Conservation (phyloP, 2,797 vertebrate species). For the Sebastolobus altivelis region DNA sequence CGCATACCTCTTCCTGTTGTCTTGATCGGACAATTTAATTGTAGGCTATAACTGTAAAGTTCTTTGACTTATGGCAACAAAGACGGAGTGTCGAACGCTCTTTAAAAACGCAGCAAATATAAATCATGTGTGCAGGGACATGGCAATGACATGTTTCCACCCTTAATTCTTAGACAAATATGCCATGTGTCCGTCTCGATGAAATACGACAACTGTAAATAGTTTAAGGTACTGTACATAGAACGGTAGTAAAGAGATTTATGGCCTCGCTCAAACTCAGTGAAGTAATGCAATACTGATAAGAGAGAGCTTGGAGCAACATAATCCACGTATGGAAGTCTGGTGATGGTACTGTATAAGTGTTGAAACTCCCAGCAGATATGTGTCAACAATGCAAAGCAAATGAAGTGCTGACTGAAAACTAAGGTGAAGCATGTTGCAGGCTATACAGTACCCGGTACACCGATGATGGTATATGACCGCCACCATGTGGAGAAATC, state of each 20-base stretch:
- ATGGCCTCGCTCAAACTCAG: neutral
- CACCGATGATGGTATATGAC: slow-evolving; percentile 33
- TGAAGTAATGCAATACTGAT: neutral
- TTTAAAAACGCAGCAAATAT: slow-evolving; percentile 1
- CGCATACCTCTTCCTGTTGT: neutral
- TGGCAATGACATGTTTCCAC: neutral
- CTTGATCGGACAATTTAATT: neutral
- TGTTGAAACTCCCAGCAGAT: neutral
- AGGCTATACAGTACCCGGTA: no score
- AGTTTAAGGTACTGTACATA: neutral
- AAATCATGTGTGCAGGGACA: slow-evolving; percentile 3
- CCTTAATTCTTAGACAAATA: neutral
- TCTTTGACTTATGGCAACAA: neutral
- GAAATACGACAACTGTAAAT: neutral
- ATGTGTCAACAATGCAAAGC: neutral
- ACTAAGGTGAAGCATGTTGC: neutral
- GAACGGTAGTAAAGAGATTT: neutral
- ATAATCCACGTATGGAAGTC: neutral
- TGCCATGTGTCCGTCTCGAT: neutral
- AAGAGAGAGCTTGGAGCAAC: neutral
- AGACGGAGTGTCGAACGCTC: neutral
- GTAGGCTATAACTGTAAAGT: neutral
- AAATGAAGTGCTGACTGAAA: neutral
- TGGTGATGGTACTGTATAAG: neutral
- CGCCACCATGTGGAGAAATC: slow-evolving; percentile 72